These are phyloP conservation scores for Hestina assimilis DNA, from an alignment of 1,140 invertebrate species.

Conservation along the genomic window DNA sequence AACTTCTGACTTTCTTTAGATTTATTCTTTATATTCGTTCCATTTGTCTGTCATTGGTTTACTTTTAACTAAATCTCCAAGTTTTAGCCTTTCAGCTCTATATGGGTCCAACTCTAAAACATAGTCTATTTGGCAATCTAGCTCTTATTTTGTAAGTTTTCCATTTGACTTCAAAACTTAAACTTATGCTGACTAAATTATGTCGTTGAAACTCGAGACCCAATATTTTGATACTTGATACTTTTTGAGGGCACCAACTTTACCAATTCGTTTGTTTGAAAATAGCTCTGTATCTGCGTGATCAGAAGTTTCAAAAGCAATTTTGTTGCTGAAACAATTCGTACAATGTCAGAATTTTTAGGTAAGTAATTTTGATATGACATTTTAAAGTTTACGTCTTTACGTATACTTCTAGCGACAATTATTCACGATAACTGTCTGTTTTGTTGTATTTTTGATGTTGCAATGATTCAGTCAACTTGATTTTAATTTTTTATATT, in stretches of 20 bases:
- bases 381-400: slow-evolving; percentile 7
- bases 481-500: no score
- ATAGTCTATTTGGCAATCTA: slow-evolving; percentile 5
- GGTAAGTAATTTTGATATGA: neutral
- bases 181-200: slow-evolving; percentile 24
- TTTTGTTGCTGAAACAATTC: neutral
- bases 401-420: no score
- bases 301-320: slow-evolving; percentile 8
- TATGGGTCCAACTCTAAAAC: neutral
- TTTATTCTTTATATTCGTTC: no score
- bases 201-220: slow-evolving; percentile 20
- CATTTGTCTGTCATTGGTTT: no score
- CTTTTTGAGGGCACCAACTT: slow-evolving; percentile 15
- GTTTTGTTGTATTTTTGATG: no score
- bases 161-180: slow-evolving; percentile 19
- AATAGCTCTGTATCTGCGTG: slow-evolving; percentile 7
- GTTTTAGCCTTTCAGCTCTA: slow-evolving; percentile 1
- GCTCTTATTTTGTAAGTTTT: slow-evolving; percentile 16
- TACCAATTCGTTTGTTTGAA: slow-evolving; percentile 9
- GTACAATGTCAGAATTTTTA: neutral
- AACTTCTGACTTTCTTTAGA: no score
- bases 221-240: slow-evolving; percentile 22
- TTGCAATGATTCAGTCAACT: no score
- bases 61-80: slow-evolving; percentile 5
- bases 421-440: no score